Evolutionary conservation across 2,797 vertebrate species (phyloP).

Genomic region (Sebastes cheni): DNA sequence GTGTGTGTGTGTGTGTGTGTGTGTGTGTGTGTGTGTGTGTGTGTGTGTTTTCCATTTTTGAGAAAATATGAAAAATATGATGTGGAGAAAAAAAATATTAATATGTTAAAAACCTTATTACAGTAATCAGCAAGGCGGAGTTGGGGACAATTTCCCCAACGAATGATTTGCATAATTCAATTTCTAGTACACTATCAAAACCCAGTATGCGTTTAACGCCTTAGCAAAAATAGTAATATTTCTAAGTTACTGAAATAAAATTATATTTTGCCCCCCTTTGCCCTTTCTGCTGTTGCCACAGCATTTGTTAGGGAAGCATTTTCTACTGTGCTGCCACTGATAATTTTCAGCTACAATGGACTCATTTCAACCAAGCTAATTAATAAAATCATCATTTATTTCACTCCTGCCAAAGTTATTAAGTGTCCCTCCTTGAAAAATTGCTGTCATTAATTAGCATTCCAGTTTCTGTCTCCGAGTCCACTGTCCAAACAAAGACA

Average conservation of each 20-base stretch:
- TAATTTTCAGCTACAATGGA: slow-evolving; percentile 41
- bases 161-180: slow-evolving; percentile 71
- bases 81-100: slow-evolving; percentile 31
- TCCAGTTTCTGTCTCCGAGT: background rate
- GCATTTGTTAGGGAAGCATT: slow-evolving; percentile 26
- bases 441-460: slow-evolving; percentile 36
- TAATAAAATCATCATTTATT: slow-evolving; percentile 25
- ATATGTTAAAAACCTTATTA: slow-evolving; percentile 65
- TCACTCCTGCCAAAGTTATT: slow-evolving; percentile 36
- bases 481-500: slow-evolving; percentile 25
- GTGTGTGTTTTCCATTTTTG: slow-evolving; percentile 8
- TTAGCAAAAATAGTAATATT: slow-evolving; percentile 51
- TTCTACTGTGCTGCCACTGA: slow-evolving; percentile 16
- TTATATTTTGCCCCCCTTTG: slow-evolving; percentile 38
- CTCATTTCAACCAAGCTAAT: slow-evolving; percentile 51
- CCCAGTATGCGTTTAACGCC: slow-evolving; percentile 49
- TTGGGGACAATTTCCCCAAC: slow-evolving; percentile 54
- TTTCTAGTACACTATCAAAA: slow-evolving; percentile 68
- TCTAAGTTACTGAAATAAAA: slow-evolving; percentile 53
- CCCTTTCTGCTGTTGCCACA: slow-evolving; percentile 34
- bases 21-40: background rate
- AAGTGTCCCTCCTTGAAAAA: slow-evolving; percentile 39
- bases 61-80: slow-evolving; percentile 54
- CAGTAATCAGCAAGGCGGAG: slow-evolving; percentile 59
- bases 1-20: too few species aligned